These are phyloP conservation scores for Acropora yongei DNA, from an alignment of 64 coral and sea anemone species.

Conservation along the genomic window DNA sequence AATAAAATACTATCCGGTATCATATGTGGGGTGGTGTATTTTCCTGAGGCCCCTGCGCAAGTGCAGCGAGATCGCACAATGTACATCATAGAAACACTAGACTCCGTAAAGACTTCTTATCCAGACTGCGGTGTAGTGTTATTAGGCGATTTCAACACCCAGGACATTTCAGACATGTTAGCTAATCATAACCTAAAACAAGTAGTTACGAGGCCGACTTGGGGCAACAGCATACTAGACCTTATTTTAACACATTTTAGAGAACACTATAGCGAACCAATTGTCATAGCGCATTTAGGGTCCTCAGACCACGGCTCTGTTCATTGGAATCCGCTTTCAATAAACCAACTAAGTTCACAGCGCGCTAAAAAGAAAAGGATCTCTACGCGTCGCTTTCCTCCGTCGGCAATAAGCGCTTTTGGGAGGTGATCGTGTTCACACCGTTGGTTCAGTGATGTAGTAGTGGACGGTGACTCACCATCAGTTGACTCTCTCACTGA, in stretches of 20 bases:
- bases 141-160: slow-evolving; percentile 1
- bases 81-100: slow-evolving; percentile 21
- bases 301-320: too few species aligned
- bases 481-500: too few species aligned
- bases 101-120: slow-evolving; percentile 15
- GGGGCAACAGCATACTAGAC: slow-evolving; percentile 24
- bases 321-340: too few species aligned
- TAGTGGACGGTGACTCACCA: too few species aligned
- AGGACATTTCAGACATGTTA: neutral
- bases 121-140: slow-evolving; percentile 13
- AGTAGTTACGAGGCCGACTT: slow-evolving; percentile 15
- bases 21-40: slow-evolving; percentile 29
- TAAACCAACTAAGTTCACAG: too few species aligned
- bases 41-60: slow-evolving; percentile 24
- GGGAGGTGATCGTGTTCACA: too few species aligned
- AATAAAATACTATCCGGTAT: slow-evolving; percentile 38
- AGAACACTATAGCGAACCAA: neutral
- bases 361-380: too few species aligned
- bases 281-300: neutral
- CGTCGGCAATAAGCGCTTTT: too few species aligned
- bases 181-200: slow-evolving; percentile 35
- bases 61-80: neutral
- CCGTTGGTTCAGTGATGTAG: too few species aligned
- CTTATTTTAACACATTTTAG: neutral
- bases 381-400: too few species aligned